Conservation (phyloP, 1,140 invertebrate species). For the Zaprionus lachaisei region DNA sequence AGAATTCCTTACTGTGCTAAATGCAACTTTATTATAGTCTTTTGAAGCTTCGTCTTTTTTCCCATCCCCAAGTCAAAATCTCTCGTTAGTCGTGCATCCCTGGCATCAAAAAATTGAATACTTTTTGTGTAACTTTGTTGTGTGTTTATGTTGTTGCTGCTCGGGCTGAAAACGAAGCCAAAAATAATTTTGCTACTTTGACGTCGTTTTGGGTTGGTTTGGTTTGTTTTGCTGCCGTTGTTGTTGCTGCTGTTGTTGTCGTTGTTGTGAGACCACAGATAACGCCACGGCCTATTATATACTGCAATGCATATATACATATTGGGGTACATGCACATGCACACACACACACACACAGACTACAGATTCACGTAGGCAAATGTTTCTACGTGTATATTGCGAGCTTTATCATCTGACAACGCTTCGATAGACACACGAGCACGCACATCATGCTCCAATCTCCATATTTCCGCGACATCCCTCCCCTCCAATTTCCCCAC, state of each 20-base stretch:
- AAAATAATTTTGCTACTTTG: slow-evolving; percentile 39
- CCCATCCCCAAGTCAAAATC: background rate
- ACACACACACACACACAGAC: background rate
- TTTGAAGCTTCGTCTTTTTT: background rate
- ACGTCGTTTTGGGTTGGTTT: slow-evolving; percentile 19
- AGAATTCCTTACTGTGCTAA: too few relatives aligned
- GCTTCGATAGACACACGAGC: slow-evolving; percentile 44
- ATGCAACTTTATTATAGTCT: too few relatives aligned
- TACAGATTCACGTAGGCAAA: slow-evolving; percentile 33
- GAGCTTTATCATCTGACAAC: slow-evolving; percentile 46
- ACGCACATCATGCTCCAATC: slow-evolving; percentile 39
- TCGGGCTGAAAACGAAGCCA: slow-evolving; percentile 32
- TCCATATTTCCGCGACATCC: slow-evolving; percentile 19
- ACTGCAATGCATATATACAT: background rate
- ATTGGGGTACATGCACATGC: background rate
- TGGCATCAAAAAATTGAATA: slow-evolving; percentile 13
- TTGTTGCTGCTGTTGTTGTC: background rate
- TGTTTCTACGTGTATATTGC: slow-evolving; percentile 39
- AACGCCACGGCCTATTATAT: slow-evolving; percentile 33
- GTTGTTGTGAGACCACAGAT: slow-evolving; percentile 18
- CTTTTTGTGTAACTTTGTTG: slow-evolving; percentile 34
- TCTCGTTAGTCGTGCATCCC: slow-evolving; percentile 16
- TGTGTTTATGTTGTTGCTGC: slow-evolving; percentile 23
- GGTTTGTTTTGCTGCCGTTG: slow-evolving; percentile 25
- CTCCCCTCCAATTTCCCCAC: background rate